These are phyloP conservation scores for Apamea anceps DNA, from an alignment of 2,888 invertebrate genomes.

Conservation along the genomic window DNA sequence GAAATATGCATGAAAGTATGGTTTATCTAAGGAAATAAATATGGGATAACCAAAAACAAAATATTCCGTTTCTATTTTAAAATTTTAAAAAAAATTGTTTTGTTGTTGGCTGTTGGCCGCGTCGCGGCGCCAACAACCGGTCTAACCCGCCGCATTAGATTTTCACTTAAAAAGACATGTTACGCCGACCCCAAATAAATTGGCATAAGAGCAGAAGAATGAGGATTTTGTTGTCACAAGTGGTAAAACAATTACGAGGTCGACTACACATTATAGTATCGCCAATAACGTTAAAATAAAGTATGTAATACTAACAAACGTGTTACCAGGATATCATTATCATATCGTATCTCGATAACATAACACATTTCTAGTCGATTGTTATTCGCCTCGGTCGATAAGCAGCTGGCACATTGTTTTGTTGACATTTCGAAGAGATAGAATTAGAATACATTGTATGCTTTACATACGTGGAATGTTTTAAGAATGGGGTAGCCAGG, in stretches of 20 bases:
- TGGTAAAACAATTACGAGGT: neutral
- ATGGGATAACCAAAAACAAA: too few species aligned
- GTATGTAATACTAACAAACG: conserved; percentile 11
- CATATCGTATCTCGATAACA: conserved; percentile 26
- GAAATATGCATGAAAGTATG: too few species aligned
- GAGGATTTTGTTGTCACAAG: neutral
- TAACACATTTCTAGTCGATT: conserved; percentile 50
- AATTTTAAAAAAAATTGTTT: too few species aligned
- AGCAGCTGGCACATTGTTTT: conserved; percentile 50
- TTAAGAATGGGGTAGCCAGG: conserved; percentile 20
- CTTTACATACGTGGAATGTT: conserved; percentile 51
- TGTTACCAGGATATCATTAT: conserved; percentile 25
- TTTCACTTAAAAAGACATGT: neutral
- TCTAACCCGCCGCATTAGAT: neutral
- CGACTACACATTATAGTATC: neutral
- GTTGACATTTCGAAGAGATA: conserved; percentile 51
- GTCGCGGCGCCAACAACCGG: too few species aligned
- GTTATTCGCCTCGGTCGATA: conserved; percentile 40
- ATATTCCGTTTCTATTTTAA: too few species aligned
- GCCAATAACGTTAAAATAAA: neutral
- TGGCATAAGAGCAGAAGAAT: neutral
- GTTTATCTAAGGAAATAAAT: too few species aligned
- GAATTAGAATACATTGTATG: conserved; percentile 52
- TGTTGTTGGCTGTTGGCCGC: too few species aligned
- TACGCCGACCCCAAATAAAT: neutral